Percentiles rank a stretch among this genome's conserved stretches.
These are phyloP conservation scores for Hirtodrosophila histrioides DNA, from an alignment of 2,888 invertebrate species.

Conservation along the genomic window DNA sequence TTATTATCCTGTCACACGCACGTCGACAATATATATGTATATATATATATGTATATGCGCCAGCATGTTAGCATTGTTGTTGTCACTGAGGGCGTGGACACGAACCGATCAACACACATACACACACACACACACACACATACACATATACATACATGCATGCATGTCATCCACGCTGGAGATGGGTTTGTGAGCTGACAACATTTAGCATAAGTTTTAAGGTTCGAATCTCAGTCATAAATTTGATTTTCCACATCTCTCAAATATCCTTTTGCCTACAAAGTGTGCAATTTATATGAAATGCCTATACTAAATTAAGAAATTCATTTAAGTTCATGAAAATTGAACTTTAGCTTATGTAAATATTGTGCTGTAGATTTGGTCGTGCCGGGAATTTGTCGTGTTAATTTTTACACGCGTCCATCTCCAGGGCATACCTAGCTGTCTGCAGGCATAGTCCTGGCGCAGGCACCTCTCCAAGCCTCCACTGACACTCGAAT, in stretches of 20 bases:
- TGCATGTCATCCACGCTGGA: not conserved
- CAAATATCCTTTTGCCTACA: too few species aligned
- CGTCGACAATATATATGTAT: constrained; percentile 43
- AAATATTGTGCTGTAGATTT: too few species aligned
- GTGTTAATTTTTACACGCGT: too few species aligned
- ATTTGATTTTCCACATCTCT: too few species aligned
- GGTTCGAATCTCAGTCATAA: too few species aligned
- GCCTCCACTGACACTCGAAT: constrained; percentile 41
- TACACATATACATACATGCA: not conserved
- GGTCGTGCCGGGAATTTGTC: too few species aligned
- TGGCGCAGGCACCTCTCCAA: constrained; percentile 8
- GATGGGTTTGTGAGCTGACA: too few species aligned
- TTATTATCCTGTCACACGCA: constrained; percentile 69
- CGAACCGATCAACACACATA: constrained; percentile 32
- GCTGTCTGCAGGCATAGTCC: constrained; percentile 21
- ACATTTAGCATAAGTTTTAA: too few species aligned
- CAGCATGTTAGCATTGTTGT: constrained; percentile 25
- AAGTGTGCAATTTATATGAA: too few species aligned
- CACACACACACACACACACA: constrained; percentile 1
- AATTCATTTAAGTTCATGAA: too few species aligned
- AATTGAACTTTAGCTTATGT: too few species aligned
- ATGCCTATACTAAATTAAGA: too few species aligned
- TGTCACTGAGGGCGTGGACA: constrained; percentile 23
- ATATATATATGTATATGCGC: constrained; percentile 22
- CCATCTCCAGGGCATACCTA: not conserved